Base-by-base conservation (phyloP, 2,113 vertebrate species). In the Lophotis ruficrista region DNA sequence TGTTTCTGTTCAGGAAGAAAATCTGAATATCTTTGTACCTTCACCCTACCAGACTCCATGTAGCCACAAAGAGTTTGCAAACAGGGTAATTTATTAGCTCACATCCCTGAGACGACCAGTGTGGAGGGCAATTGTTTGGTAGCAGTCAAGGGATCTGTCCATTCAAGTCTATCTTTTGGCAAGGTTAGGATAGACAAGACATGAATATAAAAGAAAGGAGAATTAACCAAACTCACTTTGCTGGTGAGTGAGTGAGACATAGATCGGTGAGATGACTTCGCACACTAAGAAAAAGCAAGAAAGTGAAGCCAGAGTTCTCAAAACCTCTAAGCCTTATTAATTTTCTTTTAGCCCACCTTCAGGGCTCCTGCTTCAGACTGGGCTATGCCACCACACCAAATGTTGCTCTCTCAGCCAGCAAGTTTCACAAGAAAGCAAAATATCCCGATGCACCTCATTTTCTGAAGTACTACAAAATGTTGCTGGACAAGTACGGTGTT, bases 71-170 rank as follows among this genome's bases (percentile, higher is more conserved):
- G 22, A 30, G 10, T 62, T 78, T 51, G 43, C 50, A 54, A 53
- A 51, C 16, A 60, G 25, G 41, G 14, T 64, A 20, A 83, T 94
- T 91, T 57, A 22, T 33, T 25, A 45, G 18, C 24, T 89, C 2
- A 1, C 21, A 82, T 8, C 8, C 21, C 57, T 31, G 50, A 79
- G 77, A 72, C 1, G 0, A 54, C 6, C 77, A 70, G 10, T 1
- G 4, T 0, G 0, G 56, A 71, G 43, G n/a, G 18, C 1, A 4
- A 60, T 48, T 57, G 4, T 35, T 85, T 43, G 35, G 33, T 48
- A 65, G 27, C 3, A 66, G 33, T n/a, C 21, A 50, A 66, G 10
- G 18, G 47, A 50, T 45, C 47, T 62, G 12, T 23, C 31, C 50
- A 41, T 57, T 58, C 11, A 60, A 50, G 8, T 7, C 3, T n/a